phyloP scores from a whole-genome alignment of 1,140 invertebrate genomes.

The Zaprionus lachaisei region DNA sequence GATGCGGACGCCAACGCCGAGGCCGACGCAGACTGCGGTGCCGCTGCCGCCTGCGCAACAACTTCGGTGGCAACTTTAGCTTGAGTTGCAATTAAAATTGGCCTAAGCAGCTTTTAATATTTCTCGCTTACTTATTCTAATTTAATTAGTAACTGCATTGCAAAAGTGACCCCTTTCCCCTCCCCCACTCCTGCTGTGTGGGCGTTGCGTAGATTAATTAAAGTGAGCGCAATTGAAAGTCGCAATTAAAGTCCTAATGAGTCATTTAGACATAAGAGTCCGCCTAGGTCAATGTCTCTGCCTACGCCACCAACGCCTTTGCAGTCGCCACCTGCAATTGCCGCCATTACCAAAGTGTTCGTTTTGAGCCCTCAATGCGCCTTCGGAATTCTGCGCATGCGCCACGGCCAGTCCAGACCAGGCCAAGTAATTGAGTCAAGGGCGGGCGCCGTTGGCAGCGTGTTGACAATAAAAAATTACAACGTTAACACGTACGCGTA shows the following conservation, averaged over 20 bases:
- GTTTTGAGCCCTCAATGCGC: constrained; percentile 9
- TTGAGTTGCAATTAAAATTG: constrained; percentile 50
- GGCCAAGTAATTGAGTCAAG: constrained; percentile 73
- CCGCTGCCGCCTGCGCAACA: constrained; percentile 49
- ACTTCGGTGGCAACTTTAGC: constrained; percentile 19
- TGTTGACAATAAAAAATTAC: constrained; percentile 60
- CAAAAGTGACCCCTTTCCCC: constrained; percentile 12
- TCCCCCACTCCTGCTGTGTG: constrained; percentile 1
- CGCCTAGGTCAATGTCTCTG: constrained; percentile 10
- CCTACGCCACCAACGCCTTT: background rate
- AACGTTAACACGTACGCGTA: constrained; percentile 57
- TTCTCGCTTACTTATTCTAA: constrained; percentile 12
- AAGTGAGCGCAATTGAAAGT: constrained; percentile 20
- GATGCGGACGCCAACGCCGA: constrained; percentile 1
- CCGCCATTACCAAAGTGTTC: constrained; percentile 9
- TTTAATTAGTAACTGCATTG: constrained; percentile 45
- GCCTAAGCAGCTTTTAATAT: constrained; percentile 18
- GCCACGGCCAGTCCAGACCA: constrained; percentile 46
- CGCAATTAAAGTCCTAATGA: constrained; percentile 45
- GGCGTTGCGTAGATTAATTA: constrained; percentile 48
- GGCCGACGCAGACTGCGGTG: constrained; percentile 25
- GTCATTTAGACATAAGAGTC: background rate
- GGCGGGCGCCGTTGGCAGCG: constrained; percentile 55
- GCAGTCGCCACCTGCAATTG: background rate
- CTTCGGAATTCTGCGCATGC: constrained; percentile 69